Base-by-base conservation (phyloP, 2,888 invertebrate species). In the Callyntrura guangdongensis region DNA sequence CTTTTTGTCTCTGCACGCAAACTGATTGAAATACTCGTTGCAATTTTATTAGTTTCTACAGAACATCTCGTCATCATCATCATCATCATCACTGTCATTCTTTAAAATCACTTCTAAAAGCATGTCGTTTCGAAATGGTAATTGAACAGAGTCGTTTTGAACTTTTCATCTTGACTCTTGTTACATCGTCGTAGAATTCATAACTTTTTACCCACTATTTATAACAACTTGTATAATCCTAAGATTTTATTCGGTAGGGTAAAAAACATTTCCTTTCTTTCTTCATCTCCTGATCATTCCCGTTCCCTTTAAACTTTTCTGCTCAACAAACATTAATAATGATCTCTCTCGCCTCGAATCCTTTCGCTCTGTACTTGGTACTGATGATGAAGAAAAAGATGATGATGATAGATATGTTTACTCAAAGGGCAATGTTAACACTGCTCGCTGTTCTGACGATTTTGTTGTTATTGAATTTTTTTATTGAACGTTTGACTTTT, bases 301-400 rank as follows among this genome's bases (percentile, higher is more conserved):
- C 36, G 6, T 6, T 72, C 11, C 17, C 47, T 61, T 47, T 22
- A 12, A 36, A 6, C 3, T 36, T 36, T 36, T 36, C 36, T 56
- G 17, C 69, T 85, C 17, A 11, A 53, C 59, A 85, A 86, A 86
- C 64, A 86, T 79, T 79, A 79, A 79, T 86, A 86, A 86, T 77
- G 61, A 77, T 77, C 47, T n/a, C 61, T 79, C 61, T 77, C 27
- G 74, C 53, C 45, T 83, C 14, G 36, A 36, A 36, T 36, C 49
- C 61, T 67, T n/a, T n/a, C 11, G 14, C 74, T 17, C n/a, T 36
- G 36, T 6, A 47, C 3, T 12, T 3, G 27, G 22, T 36, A 1
- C 4, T 25, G 53, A 22, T 56, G 59, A 79, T 14, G 3, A 6
- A 2, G 36, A 36, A 2, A 6, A 36, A 4, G 36, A 36, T 36